Evolutionary conservation across 2,113 vertebrate genomes (phyloP).

Genomic region (Colaptes auratus): DNA sequence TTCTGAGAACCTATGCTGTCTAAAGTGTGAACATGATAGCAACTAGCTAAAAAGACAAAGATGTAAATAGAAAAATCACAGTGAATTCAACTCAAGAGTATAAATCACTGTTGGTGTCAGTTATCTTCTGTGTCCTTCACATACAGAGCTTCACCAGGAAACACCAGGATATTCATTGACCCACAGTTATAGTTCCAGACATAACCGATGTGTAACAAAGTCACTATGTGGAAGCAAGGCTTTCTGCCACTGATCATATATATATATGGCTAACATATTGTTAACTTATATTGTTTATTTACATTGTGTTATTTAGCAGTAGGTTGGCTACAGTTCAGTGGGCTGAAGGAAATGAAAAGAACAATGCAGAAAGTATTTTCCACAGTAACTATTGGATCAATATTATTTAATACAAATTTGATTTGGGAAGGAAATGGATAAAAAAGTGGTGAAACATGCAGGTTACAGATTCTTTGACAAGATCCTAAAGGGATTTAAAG

Average conservation of each 20-base stretch:
- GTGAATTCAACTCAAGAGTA: neutral
- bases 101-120: neutral
- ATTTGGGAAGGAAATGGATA: neutral
- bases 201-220: neutral
- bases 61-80: neutral
- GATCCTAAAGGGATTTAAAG: conserved; percentile 24
- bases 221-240: neutral
- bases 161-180: neutral
- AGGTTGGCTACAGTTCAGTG: neutral
- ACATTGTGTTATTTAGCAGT: neutral
- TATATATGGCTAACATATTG: neutral
- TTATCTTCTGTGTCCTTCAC: neutral
- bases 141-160: neutral
- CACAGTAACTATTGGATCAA: neutral
- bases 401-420: neutral
- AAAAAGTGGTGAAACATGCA: neutral
- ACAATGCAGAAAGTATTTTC: neutral
- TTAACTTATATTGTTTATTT: neutral
- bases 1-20: neutral
- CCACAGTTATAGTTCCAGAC: neutral
- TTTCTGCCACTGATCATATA: neutral
- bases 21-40: neutral
- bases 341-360: neutral
- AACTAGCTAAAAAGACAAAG: neutral
- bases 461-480: neutral